A percentile compares a stretch with the other conserved stretches of the same genome.
phyloP scores from a whole-genome alignment of 2,113 vertebrate genomes.

The Coryphaenoides rupestris region DNA sequence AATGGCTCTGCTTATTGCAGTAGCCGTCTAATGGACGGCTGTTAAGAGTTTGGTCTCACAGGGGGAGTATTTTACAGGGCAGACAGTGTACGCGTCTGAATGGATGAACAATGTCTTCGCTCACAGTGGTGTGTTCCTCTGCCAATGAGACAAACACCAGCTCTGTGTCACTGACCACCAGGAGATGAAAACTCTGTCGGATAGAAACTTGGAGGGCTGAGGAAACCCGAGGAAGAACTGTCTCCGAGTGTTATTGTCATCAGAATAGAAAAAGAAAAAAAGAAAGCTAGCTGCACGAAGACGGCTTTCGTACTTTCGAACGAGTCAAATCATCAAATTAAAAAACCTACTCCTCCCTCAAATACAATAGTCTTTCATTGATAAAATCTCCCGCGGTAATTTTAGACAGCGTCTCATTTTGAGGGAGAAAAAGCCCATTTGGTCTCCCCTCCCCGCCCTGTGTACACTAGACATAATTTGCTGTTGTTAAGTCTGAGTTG shows the following conservation, averaged over 20 bases:
- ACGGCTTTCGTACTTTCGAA: too few relatives aligned
- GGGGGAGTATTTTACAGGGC: constrained; percentile 13
- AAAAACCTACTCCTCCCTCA: background rate
- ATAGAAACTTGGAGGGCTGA: background rate
- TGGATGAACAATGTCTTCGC: constrained; percentile 1
- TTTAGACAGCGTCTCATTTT: constrained; percentile 7
- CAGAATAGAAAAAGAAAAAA: background rate
- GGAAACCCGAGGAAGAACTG: background rate
- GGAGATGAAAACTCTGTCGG: constrained; percentile 11
- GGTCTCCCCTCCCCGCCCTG: constrained; percentile 5
- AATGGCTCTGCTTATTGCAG: constrained; percentile 10
- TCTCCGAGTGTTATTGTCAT: background rate
- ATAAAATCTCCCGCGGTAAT: constrained; percentile 2
- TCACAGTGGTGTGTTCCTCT: constrained; percentile 47
- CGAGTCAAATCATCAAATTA: background rate
- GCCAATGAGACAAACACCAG: constrained; percentile 31
- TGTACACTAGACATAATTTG: background rate
- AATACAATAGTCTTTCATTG: background rate
- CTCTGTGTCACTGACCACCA: constrained; percentile 39
- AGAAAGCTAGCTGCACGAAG: background rate
- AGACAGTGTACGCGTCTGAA: too few relatives aligned
- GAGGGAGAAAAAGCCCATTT: background rate
- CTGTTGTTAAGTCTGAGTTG: constrained; percentile 12
- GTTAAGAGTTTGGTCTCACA: constrained; percentile 15
- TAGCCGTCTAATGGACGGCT: constrained; percentile 8